phyloP scores from a whole-genome alignment of 2,797 vertebrate species.

The Gobionotothen gibberifrons region DNA sequence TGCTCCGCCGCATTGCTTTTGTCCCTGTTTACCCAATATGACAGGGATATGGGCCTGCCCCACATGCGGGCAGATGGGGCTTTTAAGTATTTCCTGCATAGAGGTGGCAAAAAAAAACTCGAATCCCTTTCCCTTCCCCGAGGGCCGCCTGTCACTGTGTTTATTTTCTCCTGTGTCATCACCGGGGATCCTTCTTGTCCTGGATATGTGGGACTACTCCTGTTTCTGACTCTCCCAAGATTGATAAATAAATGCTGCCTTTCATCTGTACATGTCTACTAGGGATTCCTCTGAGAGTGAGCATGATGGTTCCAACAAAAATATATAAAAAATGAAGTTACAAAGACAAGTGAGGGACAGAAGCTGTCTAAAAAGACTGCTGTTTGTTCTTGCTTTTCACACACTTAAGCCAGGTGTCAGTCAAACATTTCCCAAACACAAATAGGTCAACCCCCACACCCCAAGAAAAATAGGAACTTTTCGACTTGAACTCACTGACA shows the following conservation, averaged over 20 bases:
- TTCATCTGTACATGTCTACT: slow-evolving; percentile 11
- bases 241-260: slow-evolving; percentile 36
- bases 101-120: slow-evolving; percentile 51
- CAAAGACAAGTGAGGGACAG: slow-evolving; percentile 12
- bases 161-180: slow-evolving; percentile 80
- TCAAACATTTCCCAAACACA: slow-evolving; percentile 61
- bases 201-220: slow-evolving; percentile 54
- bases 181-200: slow-evolving; percentile 65
- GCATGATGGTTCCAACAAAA: slow-evolving; percentile 15
- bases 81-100: slow-evolving; percentile 75
- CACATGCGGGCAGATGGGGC: slow-evolving; percentile 73
- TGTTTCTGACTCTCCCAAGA: slow-evolving; percentile 41
- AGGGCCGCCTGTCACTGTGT: slow-evolving; percentile 74
- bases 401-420: slow-evolving; percentile 65
- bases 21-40: slow-evolving; percentile 80
- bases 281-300: slow-evolving; percentile 19
- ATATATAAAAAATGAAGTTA: not conserved
- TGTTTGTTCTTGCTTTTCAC: slow-evolving; percentile 40
- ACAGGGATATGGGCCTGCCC: slow-evolving; percentile 74
- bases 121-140: slow-evolving; percentile 59
- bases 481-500: slow-evolving; percentile 69
- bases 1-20: slow-evolving; percentile 73
- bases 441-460: slow-evolving; percentile 40
- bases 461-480: slow-evolving; percentile 48
- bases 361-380: not conserved